Base-by-base conservation (phyloP, 2,113 vertebrate genomes). In the Silurus meridionalis region DNA sequence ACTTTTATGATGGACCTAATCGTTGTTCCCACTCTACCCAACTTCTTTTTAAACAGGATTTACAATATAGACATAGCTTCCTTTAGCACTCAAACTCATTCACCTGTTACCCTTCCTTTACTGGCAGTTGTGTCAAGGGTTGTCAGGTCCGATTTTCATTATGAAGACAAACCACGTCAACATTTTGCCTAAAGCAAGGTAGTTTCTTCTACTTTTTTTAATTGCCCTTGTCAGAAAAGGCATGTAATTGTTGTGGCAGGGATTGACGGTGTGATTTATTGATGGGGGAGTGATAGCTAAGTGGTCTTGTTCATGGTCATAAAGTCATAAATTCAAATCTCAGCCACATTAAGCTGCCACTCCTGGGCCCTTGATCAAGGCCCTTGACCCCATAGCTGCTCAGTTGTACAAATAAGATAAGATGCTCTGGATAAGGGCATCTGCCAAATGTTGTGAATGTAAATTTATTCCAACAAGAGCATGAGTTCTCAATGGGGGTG, bases 141-240 rank as follows among this genome's bases (percentile, higher is more conserved):
- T 61, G 57, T 60, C 78, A 80, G 57, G 9, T 53, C 7, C 55
- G 6, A 78, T 78, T 57, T 78, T 23, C 14, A 57, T 78, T 25
- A 78, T 78, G 28, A 80, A 80, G 55, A 57, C 75, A 75, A 75
- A n/a, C 23, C 21, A 55, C 74, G 25, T 77, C 6, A 13, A 77
- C 37, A 77, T 53, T 53, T n/a, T 57, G 77, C 53, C 77, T 37
- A 9, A 79, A 25, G 78, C 78, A 57, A 15, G 6, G 23, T 75
- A 69, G 25, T 10, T 50, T 25, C 6, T 77, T 52, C 37, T 80
- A 9, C n/a, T 77, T 11, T 25, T 28, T 37, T 57, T 58, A 79
- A 58, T 0, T 79, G 77, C 58, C 53, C 55, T 79, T 79, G 77
- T 79, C 17, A 80, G 25, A 80, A 80, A 80, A 61, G 57, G 60